Percentiles rank a stretch among this genome's conserved stretches.
These are phyloP conservation scores for Eptesicus fuscus DNA, from an alignment of 2,113 vertebrate species.

Conservation along the genomic window DNA sequence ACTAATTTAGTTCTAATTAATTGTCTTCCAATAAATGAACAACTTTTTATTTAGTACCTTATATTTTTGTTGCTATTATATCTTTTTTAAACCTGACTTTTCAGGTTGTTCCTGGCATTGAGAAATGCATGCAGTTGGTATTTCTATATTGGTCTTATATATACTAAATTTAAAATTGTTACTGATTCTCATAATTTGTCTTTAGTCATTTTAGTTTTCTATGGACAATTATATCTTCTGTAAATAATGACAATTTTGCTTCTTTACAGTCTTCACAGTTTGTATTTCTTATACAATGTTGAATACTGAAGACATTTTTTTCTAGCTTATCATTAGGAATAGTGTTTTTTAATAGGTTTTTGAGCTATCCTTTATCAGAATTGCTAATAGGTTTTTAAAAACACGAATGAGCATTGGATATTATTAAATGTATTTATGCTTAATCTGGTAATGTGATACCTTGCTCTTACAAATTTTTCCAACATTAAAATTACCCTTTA, in stretches of 20 bases:
- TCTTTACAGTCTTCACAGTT: neutral
- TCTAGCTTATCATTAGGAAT: neutral
- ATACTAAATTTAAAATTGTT: conserved; percentile 1
- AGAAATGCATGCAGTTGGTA: neutral
- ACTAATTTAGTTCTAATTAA: neutral
- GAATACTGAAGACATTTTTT: neutral
- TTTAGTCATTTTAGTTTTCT: neutral
- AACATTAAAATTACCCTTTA: neutral
- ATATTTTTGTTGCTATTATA: neutral
- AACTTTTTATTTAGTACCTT: neutral
- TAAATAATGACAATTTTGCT: neutral
- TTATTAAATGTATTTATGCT: neutral
- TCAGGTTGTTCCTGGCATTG: neutral
- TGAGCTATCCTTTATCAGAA: neutral
- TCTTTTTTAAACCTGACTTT: neutral
- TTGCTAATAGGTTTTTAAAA: neutral
- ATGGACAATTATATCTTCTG: neutral
- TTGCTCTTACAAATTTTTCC: neutral
- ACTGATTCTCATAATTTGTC: neutral
- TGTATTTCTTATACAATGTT: neutral
- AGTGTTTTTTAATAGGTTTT: neutral
- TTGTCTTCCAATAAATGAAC: neutral
- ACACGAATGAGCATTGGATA: neutral
- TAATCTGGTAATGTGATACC: neutral
- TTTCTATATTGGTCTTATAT: neutral